Evolutionary conservation across 2,888 invertebrate genomes (phyloP).

Genomic region (Heliconius aoede): DNA sequence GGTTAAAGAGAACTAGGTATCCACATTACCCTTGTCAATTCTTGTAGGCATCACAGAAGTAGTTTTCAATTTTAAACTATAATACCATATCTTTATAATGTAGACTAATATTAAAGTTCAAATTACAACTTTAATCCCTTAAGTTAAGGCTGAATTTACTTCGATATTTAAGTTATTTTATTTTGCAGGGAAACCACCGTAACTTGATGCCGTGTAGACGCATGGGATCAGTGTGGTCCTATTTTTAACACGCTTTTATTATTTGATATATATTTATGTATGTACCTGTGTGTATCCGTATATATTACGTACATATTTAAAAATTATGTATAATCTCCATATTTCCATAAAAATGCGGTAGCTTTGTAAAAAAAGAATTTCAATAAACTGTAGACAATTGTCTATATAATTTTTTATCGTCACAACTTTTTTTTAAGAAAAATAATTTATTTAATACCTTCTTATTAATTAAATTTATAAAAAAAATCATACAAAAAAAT

Average conservation of each 20-base stretch:
- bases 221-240: slow-evolving; percentile 49
- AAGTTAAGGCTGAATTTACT: slow-evolving; percentile 28
- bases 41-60: slow-evolving; percentile 62
- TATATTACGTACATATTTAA: too few species aligned
- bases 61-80: slow-evolving; percentile 60
- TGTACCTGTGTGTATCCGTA: background rate
- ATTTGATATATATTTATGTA: background rate
- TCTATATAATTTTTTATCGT: background rate
- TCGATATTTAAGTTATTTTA: slow-evolving; percentile 34
- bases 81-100: slow-evolving; percentile 47
- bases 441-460: background rate
- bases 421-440: background rate
- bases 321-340: background rate
- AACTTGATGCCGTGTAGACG: slow-evolving; percentile 59
- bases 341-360: background rate
- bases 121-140: slow-evolving; percentile 45
- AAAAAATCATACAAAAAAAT: background rate
- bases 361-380: background rate
- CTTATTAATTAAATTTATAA: background rate
- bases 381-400: background rate
- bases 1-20: slow-evolving; percentile 14
- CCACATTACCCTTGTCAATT: slow-evolving; percentile 58
- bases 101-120: slow-evolving; percentile 3
- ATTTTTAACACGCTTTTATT: slow-evolving; percentile 35
- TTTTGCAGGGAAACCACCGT: slow-evolving; percentile 63